Evolutionary conservation across 2,888 invertebrate species (phyloP), one percentile per base, ranked within the genome.

Genomic region (Polydrusus tereticollis): DNA sequence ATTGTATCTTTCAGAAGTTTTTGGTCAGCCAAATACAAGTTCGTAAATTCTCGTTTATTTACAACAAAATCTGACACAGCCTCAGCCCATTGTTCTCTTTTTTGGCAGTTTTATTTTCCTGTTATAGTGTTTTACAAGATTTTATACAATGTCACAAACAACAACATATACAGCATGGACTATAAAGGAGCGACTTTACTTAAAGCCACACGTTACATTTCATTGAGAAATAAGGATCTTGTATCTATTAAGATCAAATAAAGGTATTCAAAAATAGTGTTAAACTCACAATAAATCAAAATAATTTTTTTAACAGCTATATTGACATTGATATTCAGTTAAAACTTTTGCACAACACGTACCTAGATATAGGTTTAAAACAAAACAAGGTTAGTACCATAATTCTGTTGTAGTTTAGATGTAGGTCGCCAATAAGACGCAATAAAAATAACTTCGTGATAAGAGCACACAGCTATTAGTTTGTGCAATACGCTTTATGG

Each of bases 41-140:
- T 73, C 73, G 73, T 73, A 73, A 73, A 73, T 73, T 63, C 33
- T 62, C 50, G 21, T 72, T 65, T 73, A 73, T 73, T 73, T 69
- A 73, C 60, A 70, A 57, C 73, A 70, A 70, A 69, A 70, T 73
- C 73, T 69, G 73, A 73, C 73, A 66, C 66, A 62, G 21, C 65
- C 41, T 64, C 43, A 64, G 69, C 57, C 73, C 73, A 73, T 73
- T 73, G 73, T 73, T 73, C 69, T 62, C 73, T 36, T 67, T 69
- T 72, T 64, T 63, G 68, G 63, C 62, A 65, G 64, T 72, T 69
- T 69, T 66, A 72, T 73, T 73, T 67, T 73, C 71, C 38, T 66
- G 65, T 18, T 59, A 59, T 38, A 65, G 58, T 70, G 66, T 71
- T 71, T 71, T 71, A 71, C 71, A 71, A 71, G 65, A 66, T 52